A percentile compares a stretch with the other conserved stretches of the same genome.
phyloP scores from a whole-genome alignment of 2,113 vertebrate genomes.

The Castor canadensis region DNA sequence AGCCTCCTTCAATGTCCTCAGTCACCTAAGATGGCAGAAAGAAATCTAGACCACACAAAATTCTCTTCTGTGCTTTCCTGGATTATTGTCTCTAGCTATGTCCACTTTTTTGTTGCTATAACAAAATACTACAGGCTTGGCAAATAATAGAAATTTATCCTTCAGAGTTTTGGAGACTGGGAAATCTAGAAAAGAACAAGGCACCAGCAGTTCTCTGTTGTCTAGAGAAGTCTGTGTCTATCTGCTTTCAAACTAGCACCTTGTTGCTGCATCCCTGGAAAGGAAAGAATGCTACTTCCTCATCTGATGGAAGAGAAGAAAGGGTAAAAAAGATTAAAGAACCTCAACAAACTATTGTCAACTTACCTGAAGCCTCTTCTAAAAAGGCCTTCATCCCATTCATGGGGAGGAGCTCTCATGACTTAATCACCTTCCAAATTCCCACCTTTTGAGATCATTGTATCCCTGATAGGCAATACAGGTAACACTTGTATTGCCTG shows the following conservation, averaged over 20 bases:
- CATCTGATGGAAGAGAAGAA: neutral
- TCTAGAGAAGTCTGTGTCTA: too few species aligned
- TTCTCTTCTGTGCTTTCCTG: neutral
- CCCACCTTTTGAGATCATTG: neutral
- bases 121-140: neutral
- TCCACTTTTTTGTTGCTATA: neutral
- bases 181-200: too few species aligned
- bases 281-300: neutral
- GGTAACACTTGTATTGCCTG: neutral
- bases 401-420: neutral
- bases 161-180: neutral
- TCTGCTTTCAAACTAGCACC: neutral
- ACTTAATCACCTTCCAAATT: neutral
- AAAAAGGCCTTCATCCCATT: neutral
- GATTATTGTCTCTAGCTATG: neutral
- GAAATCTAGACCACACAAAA: neutral
- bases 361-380: neutral
- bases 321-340: neutral
- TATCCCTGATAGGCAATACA: neutral
- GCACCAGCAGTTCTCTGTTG: neutral
- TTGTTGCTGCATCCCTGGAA: neutral
- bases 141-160: neutral
- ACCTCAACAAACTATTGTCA: too few species aligned
- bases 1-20: neutral
- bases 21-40: neutral